Base-by-base conservation (phyloP, 37 sponge, comb jelly and placozoan species). In the Hexactinellida sp. region DNA sequence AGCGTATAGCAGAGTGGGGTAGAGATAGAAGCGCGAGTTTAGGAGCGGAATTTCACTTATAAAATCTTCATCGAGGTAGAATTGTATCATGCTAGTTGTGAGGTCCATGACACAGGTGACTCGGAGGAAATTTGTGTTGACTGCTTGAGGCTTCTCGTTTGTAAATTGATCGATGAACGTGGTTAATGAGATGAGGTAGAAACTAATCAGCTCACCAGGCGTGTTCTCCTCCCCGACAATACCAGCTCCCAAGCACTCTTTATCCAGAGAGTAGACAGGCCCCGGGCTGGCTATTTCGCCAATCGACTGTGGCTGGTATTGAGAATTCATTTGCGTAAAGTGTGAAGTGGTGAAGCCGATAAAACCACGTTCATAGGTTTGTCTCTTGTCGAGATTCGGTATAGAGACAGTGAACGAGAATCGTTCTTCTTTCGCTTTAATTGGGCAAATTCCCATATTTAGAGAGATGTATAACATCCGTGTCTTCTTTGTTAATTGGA, bases 71-170 rank as follows among this genome's bases (percentile, higher is more conserved):
- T 63, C 76, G 32, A 63, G 76, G 13, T 25, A 63, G 76, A 63
- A 63, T 28, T 32, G 76, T 63, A 63, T 28, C 25, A 21, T 10
- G 13, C 76, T 23, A 21, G 76, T n/a, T n/a, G 3, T 10, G 76
- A 63, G 76, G 34, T 63, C 76, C 28, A 63, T 10, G 5, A 63
- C 13, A n/a, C 76, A 63, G 30, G 1, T 10, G 30, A 63, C 76
- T 10, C 76, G 25, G 30, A 63, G 76, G 30, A 25, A 63, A 23
- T 63, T 63, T 7, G 76, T 63, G 76, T 63, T 23, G 76, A 63
- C 76, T 21, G 76, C 76, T 63, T 63, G 76, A 63, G 76, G 76
- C 76, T 63, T 63, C 30, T 63, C 76, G 13, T 63, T 63, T n/a
- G 76, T n/a, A 23, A 63, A 63, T 63, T 63, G 76, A 25, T 63